A percentile compares a stretch with the other conserved stretches of the same genome.
phyloP scores from a whole-genome alignment of 2,888 invertebrate species.

The Sinelater perroti region DNA sequence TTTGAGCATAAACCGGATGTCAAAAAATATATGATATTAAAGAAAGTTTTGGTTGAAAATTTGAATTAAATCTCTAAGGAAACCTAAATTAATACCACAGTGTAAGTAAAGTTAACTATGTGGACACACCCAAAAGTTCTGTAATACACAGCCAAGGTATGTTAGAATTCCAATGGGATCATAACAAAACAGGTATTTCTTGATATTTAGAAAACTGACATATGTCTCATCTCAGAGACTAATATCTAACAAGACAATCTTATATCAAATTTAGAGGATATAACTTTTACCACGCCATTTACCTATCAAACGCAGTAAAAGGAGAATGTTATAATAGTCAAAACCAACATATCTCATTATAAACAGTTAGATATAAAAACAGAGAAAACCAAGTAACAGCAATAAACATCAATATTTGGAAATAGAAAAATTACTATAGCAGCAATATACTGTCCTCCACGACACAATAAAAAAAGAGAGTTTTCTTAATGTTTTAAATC shows the following conservation, averaged over 20 bases:
- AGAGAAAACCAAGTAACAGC: conserved; percentile 23
- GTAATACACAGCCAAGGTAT: conserved; percentile 10
- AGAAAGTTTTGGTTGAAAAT: too few species aligned
- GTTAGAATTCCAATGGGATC: conserved; percentile 32
- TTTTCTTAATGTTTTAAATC: too few species aligned
- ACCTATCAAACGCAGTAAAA: conserved; percentile 30
- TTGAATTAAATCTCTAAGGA: conserved; percentile 13
- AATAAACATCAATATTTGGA: conserved; percentile 15
- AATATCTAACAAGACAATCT: neutral
- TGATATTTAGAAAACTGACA: too few species aligned
- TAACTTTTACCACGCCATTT: conserved; percentile 23
- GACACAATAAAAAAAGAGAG: conserved; percentile 36
- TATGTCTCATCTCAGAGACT: neutral
- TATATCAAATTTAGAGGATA: conserved; percentile 4
- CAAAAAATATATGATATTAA: too few species aligned
- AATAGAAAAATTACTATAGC: conserved; percentile 9
- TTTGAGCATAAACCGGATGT: conserved; percentile 8
- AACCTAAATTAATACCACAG: conserved; percentile 7
- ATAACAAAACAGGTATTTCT: conserved; percentile 9
- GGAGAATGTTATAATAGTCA: conserved; percentile 35
- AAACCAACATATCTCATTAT: conserved; percentile 27
- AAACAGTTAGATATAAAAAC: conserved; percentile 28
- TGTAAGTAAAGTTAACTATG: conserved; percentile 5
- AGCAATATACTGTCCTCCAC: conserved; percentile 43
- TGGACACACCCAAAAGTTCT: conserved; percentile 17